These are phyloP conservation scores for Dryobota labecula DNA, from an alignment of 2,888 invertebrate species.

Conservation along the genomic window DNA sequence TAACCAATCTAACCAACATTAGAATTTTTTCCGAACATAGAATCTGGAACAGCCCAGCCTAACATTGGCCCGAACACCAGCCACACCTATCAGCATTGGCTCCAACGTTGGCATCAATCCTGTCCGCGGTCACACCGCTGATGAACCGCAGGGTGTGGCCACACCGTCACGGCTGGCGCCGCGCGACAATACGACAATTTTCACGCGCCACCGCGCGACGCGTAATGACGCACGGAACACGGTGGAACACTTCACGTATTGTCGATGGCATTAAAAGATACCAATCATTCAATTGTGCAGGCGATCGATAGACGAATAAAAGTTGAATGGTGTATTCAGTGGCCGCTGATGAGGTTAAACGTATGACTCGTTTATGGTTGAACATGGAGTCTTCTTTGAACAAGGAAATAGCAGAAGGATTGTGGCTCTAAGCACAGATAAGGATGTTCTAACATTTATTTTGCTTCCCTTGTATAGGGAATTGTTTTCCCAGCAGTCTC, in stretches of 20 bases:
- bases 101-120: slow-evolving; percentile 34
- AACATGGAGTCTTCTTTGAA: neutral
- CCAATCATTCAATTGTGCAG: slow-evolving; percentile 63
- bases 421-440: neutral
- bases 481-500: neutral
- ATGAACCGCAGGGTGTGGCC: slow-evolving; percentile 74
- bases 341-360: slow-evolving; percentile 32
- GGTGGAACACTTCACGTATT: slow-evolving; percentile 68
- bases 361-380: neutral
- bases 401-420: neutral
- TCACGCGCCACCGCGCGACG: slow-evolving; percentile 74
- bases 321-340: slow-evolving; percentile 33
- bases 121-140: slow-evolving; percentile 56
- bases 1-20: too few species aligned
- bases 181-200: slow-evolving; percentile 75
- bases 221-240: slow-evolving; percentile 64
- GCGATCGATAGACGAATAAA: slow-evolving; percentile 51
- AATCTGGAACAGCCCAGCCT: neutral
- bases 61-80: slow-evolving; percentile 16
- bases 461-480: neutral
- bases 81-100: slow-evolving; percentile 10
- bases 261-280: slow-evolving; percentile 62
- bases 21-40: neutral
- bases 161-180: slow-evolving; percentile 73
- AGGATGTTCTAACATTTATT: neutral